phyloP scores from a whole-genome alignment of 2,113 vertebrate genomes.

The Larimichthys crocea region DNA sequence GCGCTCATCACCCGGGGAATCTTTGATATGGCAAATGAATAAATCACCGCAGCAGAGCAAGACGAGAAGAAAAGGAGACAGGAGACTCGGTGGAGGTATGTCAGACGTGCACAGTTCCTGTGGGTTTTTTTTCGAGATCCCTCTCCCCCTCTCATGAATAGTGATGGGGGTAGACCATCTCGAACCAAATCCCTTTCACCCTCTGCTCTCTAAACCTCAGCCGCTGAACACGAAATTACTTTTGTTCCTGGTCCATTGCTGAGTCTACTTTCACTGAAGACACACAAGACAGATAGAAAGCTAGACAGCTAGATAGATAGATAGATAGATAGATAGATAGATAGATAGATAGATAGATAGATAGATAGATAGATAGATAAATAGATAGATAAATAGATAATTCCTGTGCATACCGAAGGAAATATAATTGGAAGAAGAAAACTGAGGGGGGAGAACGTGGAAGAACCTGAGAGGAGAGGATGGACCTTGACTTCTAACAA shows the following conservation, averaged over 20 bases:
- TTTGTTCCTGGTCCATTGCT: conserved; percentile 36
- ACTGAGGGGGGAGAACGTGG: conserved; percentile 23
- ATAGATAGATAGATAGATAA: background rate
- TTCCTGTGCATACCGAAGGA: background rate
- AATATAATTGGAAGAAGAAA: conserved; percentile 20
- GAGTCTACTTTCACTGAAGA: conserved; percentile 28
- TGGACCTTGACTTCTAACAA: conserved; percentile 53
- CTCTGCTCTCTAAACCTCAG: conserved; percentile 45
- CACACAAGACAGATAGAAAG: background rate
- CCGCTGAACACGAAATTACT: conserved; percentile 50
- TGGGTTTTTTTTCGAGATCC: conserved; percentile 53
- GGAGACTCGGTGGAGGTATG: conserved; percentile 58
- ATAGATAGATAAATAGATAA: conserved; percentile 10
- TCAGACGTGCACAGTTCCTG: conserved; percentile 63
- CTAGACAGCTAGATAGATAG: background rate
- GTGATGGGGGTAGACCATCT: conserved; percentile 64
- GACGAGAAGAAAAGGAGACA: conserved; percentile 59
- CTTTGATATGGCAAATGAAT: conserved; percentile 79
- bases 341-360: background rate
- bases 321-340: background rate
- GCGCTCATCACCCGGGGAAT: conserved; percentile 63
- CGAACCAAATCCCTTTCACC: conserved; percentile 54
- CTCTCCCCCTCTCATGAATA: conserved; percentile 77
- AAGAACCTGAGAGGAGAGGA: conserved; percentile 41
- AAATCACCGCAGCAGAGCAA: conserved; percentile 73